Base-by-base conservation (phyloP, 64 coral and sea anemone species). In the Trachythela sp. region DNA sequence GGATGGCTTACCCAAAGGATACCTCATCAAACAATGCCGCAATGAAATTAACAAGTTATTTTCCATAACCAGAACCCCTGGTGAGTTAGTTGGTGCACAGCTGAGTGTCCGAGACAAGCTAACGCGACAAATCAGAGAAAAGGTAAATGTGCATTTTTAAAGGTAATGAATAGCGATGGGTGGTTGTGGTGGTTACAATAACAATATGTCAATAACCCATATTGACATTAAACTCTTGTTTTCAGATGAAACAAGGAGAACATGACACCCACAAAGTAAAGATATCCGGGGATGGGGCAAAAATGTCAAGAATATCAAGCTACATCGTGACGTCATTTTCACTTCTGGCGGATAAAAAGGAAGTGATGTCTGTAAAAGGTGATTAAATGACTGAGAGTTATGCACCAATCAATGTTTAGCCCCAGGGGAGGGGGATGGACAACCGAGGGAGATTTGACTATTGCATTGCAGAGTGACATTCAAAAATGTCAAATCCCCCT, bases 41-140 rank as follows among this genome's bases (percentile, higher is more conserved):
- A n/a, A n/a, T n/a, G n/a, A n/a, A n/a, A n/a, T n/a, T n/a, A n/a
- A n/a, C n/a, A n/a, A n/a, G n/a, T n/a, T n/a, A n/a, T n/a, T n/a
- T n/a, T n/a, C n/a, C 33, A 86, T 87, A 30, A 22, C 84, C 45
- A 91, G 20, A 41, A 91, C 90, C 20, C 90, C 90, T 51, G 90
- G 90, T n/a, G 68, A 86, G 36, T 4, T 48, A 2, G n/a, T 84
- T 51, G 84, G 90, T 27, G 90, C 84, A 11, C 84, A 86, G 51
- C 26, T 86, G 42, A 86, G 39, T 4, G 86, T 86, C 9, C 72
- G 37, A 52, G 40, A 86, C 13, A 58, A 86, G 56, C 90, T 91
- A 24, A 38, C 22, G 4, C 13, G 9, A 7, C n/a, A n/a, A n/a
- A n/a, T n/a, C n/a, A n/a, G n/a, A n/a, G n/a, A n/a, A n/a, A n/a